Percentiles rank a stretch among this genome's conserved stretches.
phyloP scores from a whole-genome alignment of 2,888 invertebrate genomes.

The Chironomus riparius region DNA sequence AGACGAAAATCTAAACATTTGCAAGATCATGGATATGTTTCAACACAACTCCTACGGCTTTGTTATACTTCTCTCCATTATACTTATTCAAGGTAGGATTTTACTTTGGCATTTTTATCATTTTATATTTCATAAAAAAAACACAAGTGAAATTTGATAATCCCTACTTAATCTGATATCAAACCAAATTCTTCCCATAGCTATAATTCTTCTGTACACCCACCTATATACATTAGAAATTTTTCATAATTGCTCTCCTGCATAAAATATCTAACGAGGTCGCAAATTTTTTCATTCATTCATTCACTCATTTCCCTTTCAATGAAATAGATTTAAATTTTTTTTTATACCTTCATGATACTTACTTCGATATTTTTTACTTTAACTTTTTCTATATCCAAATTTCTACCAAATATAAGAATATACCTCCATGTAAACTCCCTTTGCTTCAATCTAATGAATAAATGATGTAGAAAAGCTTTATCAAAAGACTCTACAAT shows the following conservation, averaged over 20 bases:
- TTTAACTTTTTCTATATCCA: background rate
- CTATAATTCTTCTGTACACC: too few species aligned
- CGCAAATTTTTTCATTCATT: too few species aligned
- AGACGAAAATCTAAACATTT: background rate
- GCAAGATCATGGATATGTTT: conserved; percentile 10
- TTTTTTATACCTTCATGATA: background rate
- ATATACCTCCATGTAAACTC: background rate
- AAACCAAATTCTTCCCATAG: too few species aligned
- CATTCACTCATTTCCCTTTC: background rate
- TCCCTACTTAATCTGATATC: too few species aligned
- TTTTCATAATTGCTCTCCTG: background rate
- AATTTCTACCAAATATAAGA: background rate
- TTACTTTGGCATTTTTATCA: too few species aligned
- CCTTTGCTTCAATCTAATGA: conserved; percentile 18
- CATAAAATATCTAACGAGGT: too few species aligned
- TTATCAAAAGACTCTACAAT: conserved; percentile 14
- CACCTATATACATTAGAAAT: background rate
- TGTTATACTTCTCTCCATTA: background rate
- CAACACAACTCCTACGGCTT: conserved; percentile 17
- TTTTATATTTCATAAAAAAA: background rate
- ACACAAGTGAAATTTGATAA: too few species aligned
- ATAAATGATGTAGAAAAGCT: conserved; percentile 27
- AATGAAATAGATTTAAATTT: background rate
- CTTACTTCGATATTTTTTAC: background rate
- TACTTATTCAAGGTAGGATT: conserved; percentile 18